These are phyloP conservation scores for Myotis myotis DNA, from an alignment of 2,797 vertebrate species.

Conservation along the genomic window DNA sequence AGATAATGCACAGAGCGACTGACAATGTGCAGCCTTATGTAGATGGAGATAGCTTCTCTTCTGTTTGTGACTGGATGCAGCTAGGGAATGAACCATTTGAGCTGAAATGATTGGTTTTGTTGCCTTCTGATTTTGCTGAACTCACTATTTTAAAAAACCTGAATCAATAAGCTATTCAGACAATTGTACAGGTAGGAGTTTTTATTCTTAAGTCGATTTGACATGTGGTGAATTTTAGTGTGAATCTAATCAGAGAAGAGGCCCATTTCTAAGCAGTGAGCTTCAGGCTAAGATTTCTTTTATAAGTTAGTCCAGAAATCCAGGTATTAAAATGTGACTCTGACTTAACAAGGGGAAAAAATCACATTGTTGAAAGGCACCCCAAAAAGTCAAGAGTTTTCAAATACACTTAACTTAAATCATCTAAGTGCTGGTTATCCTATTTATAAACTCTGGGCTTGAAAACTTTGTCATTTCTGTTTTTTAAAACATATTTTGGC, in stretches of 20 bases:
- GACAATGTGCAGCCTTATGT: neutral
- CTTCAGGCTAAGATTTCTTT: constrained; percentile 58
- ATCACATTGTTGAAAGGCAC: neutral
- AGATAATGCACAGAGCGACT: neutral
- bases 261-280: constrained; percentile 53
- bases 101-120: constrained; percentile 59
- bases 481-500: neutral
- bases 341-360: neutral
- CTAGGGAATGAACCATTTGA: neutral
- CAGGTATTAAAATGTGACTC: constrained; percentile 47
- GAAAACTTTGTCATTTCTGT: neutral
- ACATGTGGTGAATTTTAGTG: constrained; percentile 50
- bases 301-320: constrained; percentile 4
- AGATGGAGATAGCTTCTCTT: neutral
- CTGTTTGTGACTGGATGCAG: neutral
- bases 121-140: constrained; percentile 73
- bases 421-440: neutral
- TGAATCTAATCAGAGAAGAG: constrained; percentile 69
- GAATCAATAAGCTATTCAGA: constrained; percentile 75
- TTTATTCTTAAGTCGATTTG: constrained; percentile 71
- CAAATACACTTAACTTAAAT: neutral
- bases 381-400: neutral
- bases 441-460: neutral
- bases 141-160: constrained; percentile 55
- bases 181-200: constrained; percentile 64